These are phyloP conservation scores for cattle (Bos taurus) DNA, from an alignment of 2,113 vertebrate species.

Conservation along the genomic window ARS-UCD2.0 NC_037337.1:55877001-55877500, in stretches of 20 bases:
- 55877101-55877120: not conserved
- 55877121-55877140: not conserved
- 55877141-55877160: not conserved
- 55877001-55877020: not conserved
- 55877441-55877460: not conserved
- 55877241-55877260: not conserved
- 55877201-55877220: not conserved
- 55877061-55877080: not conserved
- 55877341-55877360: not conserved
- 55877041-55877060: not conserved
- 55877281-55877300: not conserved
- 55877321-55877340: not conserved
- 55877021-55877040: not conserved
- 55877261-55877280: not conserved
- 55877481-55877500: not conserved
- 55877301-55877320: not conserved
- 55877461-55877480: not conserved
- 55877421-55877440: not conserved
- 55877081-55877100: not conserved
- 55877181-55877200: not conserved
- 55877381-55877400: not conserved
- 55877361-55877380: not conserved
- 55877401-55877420: not conserved
- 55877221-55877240: not conserved
- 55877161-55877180: not conserved